phyloP scores from a whole-genome alignment of 2,113 vertebrate genomes.

The Malaclemys terrapin region DNA sequence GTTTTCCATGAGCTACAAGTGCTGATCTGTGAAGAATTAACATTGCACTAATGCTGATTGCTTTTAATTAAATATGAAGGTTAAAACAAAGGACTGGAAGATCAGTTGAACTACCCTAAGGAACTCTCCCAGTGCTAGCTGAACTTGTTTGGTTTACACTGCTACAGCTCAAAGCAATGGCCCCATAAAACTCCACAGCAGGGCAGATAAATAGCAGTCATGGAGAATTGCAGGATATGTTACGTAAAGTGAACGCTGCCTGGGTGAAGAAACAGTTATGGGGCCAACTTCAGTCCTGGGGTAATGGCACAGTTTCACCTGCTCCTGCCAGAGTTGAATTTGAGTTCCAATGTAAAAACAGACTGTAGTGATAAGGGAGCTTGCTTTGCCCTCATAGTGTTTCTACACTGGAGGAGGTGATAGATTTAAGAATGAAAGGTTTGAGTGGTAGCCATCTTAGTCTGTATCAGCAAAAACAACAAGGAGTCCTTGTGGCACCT shows the following conservation, averaged over 20 bases:
- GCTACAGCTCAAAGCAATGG: slow-evolving; percentile 32
- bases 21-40: neutral
- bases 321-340: accelerated
- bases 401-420: neutral
- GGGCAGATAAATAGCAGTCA: neutral
- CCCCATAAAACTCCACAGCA: neutral
- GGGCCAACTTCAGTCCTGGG: neutral
- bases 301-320: neutral
- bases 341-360: neutral
- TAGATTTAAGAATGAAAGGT: neutral
- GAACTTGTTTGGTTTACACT: neutral
- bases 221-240: neutral
- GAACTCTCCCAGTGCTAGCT: slow-evolving; percentile 26
- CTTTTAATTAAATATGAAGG: neutral
- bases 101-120: slow-evolving; percentile 23
- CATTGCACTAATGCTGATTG: neutral
- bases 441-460: too few species aligned
- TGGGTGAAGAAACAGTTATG: neutral
- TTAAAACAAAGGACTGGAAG: slow-evolving; percentile 14
- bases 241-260: neutral
- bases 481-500: too few species aligned
- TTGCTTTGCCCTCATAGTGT: accelerated
- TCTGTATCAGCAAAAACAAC: too few species aligned
- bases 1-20: accelerated
- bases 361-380: neutral